Conservation (phyloP, 2,797 vertebrate genomes). For the Microhierax caerulescens region DNA sequence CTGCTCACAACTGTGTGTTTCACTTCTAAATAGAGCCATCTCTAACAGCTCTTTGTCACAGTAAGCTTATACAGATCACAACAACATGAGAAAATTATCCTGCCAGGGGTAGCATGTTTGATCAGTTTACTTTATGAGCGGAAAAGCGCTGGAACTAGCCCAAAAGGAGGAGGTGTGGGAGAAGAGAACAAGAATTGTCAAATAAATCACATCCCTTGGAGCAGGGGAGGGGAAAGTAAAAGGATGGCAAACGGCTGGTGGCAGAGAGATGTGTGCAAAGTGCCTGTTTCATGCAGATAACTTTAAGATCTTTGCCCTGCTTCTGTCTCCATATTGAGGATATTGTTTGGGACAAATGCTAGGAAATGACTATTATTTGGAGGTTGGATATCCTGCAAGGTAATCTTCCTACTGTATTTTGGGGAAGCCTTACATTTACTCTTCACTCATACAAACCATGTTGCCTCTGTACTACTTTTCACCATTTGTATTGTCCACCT, state of each 20-base stretch:
- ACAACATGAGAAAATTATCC: neutral
- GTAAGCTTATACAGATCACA: neutral
- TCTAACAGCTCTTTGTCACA: neutral
- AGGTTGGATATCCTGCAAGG: neutral
- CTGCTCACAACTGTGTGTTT: neutral
- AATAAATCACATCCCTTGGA: neutral
- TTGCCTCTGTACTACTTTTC: neutral
- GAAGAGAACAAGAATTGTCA: neutral
- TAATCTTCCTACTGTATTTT: neutral
- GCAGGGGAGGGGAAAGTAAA: neutral
- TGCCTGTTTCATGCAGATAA: neutral
- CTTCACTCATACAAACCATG: neutral
- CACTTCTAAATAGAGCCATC: neutral
- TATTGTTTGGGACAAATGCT: neutral
- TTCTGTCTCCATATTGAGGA: neutral
- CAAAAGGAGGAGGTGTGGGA: neutral
- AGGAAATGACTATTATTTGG: neutral
- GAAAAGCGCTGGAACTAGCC: neutral
- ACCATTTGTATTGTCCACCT: neutral
- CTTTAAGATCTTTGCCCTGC: neutral
- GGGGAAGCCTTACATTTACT: neutral
- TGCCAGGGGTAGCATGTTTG: neutral
- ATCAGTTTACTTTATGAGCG: neutral
- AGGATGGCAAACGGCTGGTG: neutral
- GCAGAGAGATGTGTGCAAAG: neutral